Evolutionary conservation across 2,113 vertebrate species (phyloP).

Genomic region (Odontesthes bonariensis): DNA sequence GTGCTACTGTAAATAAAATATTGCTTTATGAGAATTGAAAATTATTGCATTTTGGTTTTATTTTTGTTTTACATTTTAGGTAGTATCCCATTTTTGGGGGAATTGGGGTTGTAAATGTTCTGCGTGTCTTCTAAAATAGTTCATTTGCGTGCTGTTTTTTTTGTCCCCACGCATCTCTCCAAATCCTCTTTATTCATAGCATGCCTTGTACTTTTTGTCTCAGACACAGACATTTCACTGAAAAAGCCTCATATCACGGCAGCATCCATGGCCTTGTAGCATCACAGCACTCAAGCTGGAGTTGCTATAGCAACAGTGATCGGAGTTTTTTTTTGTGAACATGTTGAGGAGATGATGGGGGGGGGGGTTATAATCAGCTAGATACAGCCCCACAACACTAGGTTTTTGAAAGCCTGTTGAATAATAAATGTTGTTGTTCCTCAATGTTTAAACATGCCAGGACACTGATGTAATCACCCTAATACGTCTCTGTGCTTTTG

Average conservation of each 20-base stretch:
- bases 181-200: neutral
- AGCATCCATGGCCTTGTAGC: constrained; percentile 75
- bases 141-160: constrained; percentile 2
- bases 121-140: neutral
- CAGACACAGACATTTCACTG: constrained; percentile 62
- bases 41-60: too few species aligned
- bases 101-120: too few species aligned
- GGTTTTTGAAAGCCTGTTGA: constrained; percentile 18
- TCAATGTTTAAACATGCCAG: constrained; percentile 23
- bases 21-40: too few species aligned
- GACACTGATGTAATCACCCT: constrained; percentile 25
- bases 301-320: constrained; percentile 82
- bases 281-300: constrained; percentile 68
- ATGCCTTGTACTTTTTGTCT: constrained; percentile 44
- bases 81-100: too few species aligned
- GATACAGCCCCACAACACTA: constrained; percentile 12
- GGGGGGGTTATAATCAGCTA: constrained; percentile 60
- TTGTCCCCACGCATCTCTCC: neutral
- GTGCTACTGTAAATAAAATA: too few species aligned
- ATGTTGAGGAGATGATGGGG: constrained; percentile 72
- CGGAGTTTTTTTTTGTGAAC: constrained; percentile 75
- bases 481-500: constrained; percentile 4
- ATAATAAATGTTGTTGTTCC: constrained; percentile 29
- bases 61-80: too few species aligned
- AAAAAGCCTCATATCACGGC: constrained; percentile 70